phyloP scores from a whole-genome alignment of 1,140 invertebrate species.

The Pseudomyrmex sp. region DNA sequence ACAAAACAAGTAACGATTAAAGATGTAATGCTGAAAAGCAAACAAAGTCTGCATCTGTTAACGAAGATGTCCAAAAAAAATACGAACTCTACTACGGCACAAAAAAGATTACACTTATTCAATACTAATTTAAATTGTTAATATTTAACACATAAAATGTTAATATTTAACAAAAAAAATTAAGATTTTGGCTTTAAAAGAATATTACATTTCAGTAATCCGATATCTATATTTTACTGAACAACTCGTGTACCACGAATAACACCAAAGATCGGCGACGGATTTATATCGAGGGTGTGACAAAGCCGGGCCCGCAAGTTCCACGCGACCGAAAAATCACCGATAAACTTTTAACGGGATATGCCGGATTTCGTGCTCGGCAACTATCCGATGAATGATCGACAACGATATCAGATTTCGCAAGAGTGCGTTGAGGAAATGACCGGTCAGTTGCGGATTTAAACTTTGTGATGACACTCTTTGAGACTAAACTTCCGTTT shows the following conservation, averaged over 20 bases:
- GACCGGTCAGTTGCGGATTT: slow-evolving; percentile 8
- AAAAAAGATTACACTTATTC: too few species aligned
- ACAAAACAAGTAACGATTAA: too few species aligned
- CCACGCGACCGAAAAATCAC: slow-evolving; percentile 44
- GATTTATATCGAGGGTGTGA: slow-evolving; percentile 3
- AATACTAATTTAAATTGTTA: too few species aligned
- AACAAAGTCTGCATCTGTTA: too few species aligned
- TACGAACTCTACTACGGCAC: too few species aligned
- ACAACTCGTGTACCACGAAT: not conserved
- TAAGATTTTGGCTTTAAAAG: too few species aligned
- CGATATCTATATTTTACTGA: not conserved
- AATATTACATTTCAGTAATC: too few species aligned
- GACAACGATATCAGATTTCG: slow-evolving; percentile 47
- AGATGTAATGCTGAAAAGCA: too few species aligned
- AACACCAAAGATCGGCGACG: slow-evolving; percentile 9
- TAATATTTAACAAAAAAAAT: too few species aligned
- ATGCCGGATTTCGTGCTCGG: slow-evolving; percentile 19
- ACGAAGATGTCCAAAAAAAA: too few species aligned
- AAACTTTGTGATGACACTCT: slow-evolving; percentile 23
- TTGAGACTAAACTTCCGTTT: slow-evolving; percentile 12
- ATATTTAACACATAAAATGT: too few species aligned
- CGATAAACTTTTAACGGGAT: slow-evolving; percentile 65
- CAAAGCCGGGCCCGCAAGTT: slow-evolving; percentile 5
- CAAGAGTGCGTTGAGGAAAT: slow-evolving; percentile 12
- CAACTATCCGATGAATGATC: slow-evolving; percentile 53